A percentile compares a stretch with the other conserved stretches of the same genome.
These are phyloP conservation scores for Pagrus major DNA, from an alignment of 2,113 vertebrate genomes.

Conservation along the genomic window DNA sequence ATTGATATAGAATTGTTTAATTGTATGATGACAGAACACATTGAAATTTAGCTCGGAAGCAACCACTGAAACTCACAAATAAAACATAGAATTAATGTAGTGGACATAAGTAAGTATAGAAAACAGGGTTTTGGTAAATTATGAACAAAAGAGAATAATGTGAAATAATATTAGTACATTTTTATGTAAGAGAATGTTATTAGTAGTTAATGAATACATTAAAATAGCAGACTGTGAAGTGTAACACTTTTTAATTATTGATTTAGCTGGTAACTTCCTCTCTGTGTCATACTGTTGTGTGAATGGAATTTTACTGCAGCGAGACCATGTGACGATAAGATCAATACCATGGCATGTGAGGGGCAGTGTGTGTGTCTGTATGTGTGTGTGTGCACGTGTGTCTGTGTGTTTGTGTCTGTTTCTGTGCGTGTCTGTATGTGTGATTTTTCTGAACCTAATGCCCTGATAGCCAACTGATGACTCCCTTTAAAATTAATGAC, in stretches of 20 bases:
- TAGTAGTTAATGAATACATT: not conserved
- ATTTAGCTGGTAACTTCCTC: constrained; percentile 7
- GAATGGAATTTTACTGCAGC: constrained; percentile 74
- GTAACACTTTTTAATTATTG: not conserved
- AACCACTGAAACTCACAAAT: not conserved
- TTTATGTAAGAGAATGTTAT: not conserved
- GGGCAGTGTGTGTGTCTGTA: not conserved
- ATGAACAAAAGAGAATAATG: not conserved
- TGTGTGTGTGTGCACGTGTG: constrained; percentile 6
- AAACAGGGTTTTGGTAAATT: not conserved
- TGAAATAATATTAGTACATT: not conserved
- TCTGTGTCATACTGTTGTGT: constrained; percentile 30
- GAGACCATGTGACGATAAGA: constrained; percentile 62
- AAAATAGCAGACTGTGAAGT: not conserved
- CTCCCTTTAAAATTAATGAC: not conserved
- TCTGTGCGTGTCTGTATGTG: not conserved
- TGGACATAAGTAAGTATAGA: not conserved
- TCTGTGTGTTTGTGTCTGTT: not conserved
- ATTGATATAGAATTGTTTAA: not conserved
- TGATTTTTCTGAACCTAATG: not conserved
- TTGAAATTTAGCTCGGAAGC: not conserved
- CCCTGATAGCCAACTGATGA: not conserved
- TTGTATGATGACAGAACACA: not conserved
- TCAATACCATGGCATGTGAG: constrained; percentile 69
- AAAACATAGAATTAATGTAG: not conserved